Evolutionary conservation across 2,113 vertebrate genomes (phyloP).

Genomic region (Sardina pilchardus): DNA sequence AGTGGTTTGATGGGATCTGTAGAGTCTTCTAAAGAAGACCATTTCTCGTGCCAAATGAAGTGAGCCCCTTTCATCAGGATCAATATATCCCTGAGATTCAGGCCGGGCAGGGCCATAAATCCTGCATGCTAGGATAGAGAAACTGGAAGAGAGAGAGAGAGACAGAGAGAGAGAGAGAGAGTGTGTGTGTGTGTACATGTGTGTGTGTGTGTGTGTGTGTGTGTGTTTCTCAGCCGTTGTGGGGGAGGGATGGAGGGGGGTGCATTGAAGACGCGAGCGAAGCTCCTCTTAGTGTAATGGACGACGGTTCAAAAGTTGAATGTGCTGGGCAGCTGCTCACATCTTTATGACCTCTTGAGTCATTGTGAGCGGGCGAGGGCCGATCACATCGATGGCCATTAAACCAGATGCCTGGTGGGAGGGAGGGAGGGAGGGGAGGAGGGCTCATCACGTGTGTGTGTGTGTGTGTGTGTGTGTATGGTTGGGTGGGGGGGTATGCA

Average conservation of each 20-base stretch:
- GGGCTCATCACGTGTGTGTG: not conserved
- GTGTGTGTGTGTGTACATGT: not conserved
- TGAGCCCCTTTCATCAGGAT: constrained; percentile 51
- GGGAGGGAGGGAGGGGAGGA: not conserved
- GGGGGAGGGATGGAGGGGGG: constrained; percentile 17
- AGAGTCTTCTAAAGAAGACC: constrained; percentile 43
- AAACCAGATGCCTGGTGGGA: constrained; percentile 42
- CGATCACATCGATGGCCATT: constrained; percentile 51
- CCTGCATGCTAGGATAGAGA: constrained; percentile 27
- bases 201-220: not conserved
- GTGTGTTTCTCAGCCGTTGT: constrained; percentile 5
- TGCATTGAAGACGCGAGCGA: constrained; percentile 22
- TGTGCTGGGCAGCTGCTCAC: constrained; percentile 46
- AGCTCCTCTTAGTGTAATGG: constrained; percentile 54
- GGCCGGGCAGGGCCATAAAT: constrained; percentile 49
- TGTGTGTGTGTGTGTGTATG: not conserved
- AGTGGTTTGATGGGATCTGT: constrained; percentile 38
- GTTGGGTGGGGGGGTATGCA: constrained; percentile 39
- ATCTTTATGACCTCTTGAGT: constrained; percentile 70
- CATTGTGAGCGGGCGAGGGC: constrained; percentile 59
- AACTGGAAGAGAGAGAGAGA: not conserved
- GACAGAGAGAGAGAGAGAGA: constrained; percentile 14
- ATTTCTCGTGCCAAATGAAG: constrained; percentile 53
- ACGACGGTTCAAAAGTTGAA: constrained; percentile 73
- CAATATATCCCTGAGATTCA: constrained; percentile 52